A percentile compares a stretch with the other conserved stretches of the same genome.
These are phyloP conservation scores for Drosophila ananassae DNA, from an alignment of 1,140 invertebrate species.

Conservation along the genomic window DNA sequence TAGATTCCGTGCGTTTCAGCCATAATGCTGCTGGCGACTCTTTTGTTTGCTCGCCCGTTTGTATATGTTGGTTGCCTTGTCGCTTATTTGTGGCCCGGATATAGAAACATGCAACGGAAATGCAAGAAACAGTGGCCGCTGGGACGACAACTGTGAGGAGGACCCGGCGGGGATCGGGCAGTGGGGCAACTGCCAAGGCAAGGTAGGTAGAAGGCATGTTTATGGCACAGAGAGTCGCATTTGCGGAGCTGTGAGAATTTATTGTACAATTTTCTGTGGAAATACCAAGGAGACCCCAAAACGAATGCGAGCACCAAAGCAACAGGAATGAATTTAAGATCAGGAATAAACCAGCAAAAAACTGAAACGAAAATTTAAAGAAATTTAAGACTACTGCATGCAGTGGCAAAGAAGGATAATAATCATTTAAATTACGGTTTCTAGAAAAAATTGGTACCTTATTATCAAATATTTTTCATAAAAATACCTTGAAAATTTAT, in stretches of 20 bases:
- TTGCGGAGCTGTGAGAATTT: constrained; percentile 50
- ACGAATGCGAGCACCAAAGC: constrained; percentile 28
- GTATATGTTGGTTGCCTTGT: constrained; percentile 27
- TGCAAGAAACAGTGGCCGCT: constrained; percentile 53
- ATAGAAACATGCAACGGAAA: constrained; percentile 77
- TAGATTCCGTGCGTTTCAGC: constrained; percentile 48
- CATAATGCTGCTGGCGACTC: constrained; percentile 41
- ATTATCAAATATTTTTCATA: not conserved
- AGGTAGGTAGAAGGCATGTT: constrained; percentile 40
- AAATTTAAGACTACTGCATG: constrained; percentile 13
- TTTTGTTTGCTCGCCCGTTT: constrained; percentile 42
- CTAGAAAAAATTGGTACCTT: not conserved
- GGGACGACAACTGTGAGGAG: constrained; percentile 18
- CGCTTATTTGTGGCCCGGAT: constrained; percentile 68
- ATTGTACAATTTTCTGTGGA: constrained; percentile 47
- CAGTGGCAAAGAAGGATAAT: no score
- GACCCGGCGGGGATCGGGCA: not conserved
- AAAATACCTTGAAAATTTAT: not conserved
- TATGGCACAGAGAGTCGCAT: constrained; percentile 47
- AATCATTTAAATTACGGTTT: no score
- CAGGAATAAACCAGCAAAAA: constrained; percentile 1
- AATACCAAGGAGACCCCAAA: constrained; percentile 39
- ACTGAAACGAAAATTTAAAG: constrained; percentile 1
- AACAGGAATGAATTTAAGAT: constrained; percentile 45
- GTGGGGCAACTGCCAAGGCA: not conserved